Conservation (phyloP, 2,888 invertebrate genomes). For the Zaprionus obscuricornis region DNA sequence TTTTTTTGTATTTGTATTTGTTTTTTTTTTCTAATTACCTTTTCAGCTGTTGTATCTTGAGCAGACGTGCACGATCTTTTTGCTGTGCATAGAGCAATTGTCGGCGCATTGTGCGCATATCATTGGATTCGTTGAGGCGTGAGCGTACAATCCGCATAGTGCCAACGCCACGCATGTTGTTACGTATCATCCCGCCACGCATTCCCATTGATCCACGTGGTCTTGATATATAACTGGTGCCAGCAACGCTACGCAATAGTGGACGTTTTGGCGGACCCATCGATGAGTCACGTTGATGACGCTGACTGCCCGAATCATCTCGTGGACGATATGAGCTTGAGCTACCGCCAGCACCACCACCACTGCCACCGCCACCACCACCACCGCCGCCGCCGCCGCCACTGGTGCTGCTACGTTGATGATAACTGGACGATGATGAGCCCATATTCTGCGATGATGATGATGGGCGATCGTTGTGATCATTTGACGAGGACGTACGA, state of each 20-base stretch:
- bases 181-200: conserved; percentile 78
- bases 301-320: conserved; percentile 65
- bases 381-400: conserved; percentile 55
- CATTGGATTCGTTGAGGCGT: conserved; percentile 76
- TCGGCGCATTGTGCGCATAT: conserved; percentile 82
- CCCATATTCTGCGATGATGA: conserved; percentile 79
- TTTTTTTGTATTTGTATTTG: conserved; percentile 34
- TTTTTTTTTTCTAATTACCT: conserved; percentile 79
- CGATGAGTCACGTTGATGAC: conserved; percentile 78
- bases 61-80: conserved; percentile 82
- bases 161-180: conserved; percentile 74
- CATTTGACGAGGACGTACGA: conserved; percentile 79
- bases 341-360: conserved; percentile 60
- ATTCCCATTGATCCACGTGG: conserved; percentile 77
- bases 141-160: conserved; percentile 76
- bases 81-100: conserved; percentile 82
- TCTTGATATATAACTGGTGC: conserved; percentile 79
- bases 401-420: conserved; percentile 71
- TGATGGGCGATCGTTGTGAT: conserved; percentile 82
- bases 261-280: conserved; percentile 83
- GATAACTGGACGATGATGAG: conserved; percentile 69
- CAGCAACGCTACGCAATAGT: conserved; percentile 78
- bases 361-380: conserved; percentile 51
- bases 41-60: conserved; percentile 83
- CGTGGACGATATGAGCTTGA: conserved; percentile 68